phyloP scores from a whole-genome alignment of 2,888 invertebrate species.

The Acrocyrtus sp. region DNA sequence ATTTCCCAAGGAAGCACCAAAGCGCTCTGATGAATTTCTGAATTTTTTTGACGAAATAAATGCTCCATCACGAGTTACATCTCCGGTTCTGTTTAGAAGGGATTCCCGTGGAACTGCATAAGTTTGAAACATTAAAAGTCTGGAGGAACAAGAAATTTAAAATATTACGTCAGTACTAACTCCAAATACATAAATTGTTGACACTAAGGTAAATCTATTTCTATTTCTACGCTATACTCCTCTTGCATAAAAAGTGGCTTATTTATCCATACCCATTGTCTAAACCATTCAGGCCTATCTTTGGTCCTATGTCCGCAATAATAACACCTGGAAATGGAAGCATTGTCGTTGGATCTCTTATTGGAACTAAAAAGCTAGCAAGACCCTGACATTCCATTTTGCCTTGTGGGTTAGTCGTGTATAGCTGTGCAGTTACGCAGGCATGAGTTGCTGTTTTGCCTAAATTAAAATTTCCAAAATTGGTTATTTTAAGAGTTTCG shows the following conservation, averaged over 20 bases:
- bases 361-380: conserved; percentile 88
- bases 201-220: too few species aligned
- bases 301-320: conserved; percentile 93
- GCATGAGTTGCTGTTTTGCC: conserved; percentile 87
- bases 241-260: too few species aligned
- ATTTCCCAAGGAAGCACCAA: conserved; percentile 69
- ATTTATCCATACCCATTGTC: conserved; percentile 98
- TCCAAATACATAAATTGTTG: too few species aligned
- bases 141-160: too few species aligned
- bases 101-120: conserved; percentile 87
- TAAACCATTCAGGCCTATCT: conserved; percentile 88
- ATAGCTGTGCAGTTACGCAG: conserved; percentile 87
- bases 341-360: conserved; percentile 80
- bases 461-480: conserved; percentile 62
- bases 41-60: conserved; percentile 82
- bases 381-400: conserved; percentile 85
- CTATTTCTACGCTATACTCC: too few species aligned
- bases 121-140: conserved; percentile 76
- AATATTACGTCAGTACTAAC: too few species aligned
- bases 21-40: conserved; percentile 84
- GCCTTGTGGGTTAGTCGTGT: conserved; percentile 81
- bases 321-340: conserved; percentile 80
- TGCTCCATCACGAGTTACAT: conserved; percentile 84
- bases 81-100: conserved; percentile 87
- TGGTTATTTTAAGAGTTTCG: too few species aligned